phyloP scores from a whole-genome alignment of 2,113 vertebrate species.

The Pterophyllum scalare region DNA sequence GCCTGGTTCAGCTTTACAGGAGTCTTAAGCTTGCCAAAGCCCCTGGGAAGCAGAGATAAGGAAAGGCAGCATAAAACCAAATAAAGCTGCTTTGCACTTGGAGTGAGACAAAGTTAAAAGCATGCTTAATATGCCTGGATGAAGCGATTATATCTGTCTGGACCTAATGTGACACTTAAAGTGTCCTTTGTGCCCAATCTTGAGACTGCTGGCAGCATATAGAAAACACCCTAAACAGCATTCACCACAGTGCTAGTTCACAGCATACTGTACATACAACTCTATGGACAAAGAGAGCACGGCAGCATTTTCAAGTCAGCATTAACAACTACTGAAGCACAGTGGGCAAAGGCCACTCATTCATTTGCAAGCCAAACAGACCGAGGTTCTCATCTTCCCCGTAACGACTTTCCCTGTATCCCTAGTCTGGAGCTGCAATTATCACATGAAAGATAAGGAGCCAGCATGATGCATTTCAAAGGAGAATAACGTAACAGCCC shows the following conservation, averaged over 20 bases:
- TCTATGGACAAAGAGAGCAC: constrained; percentile 1
- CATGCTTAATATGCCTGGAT: constrained; percentile 45
- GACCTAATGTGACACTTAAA: constrained; percentile 14
- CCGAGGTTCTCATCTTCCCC: constrained; percentile 54
- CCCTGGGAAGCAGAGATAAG: constrained; percentile 65
- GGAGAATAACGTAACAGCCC: neutral
- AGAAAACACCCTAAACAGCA: neutral
- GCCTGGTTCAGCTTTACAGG: constrained; percentile 49
- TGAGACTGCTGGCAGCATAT: neutral
- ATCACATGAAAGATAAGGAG: constrained; percentile 56
- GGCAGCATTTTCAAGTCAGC: constrained; percentile 5
- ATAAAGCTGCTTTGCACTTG: constrained; percentile 69
- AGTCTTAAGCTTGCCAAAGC: constrained; percentile 52
- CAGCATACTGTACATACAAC: neutral
- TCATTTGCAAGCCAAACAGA: constrained; percentile 52
- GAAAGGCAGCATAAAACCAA: constrained; percentile 61
- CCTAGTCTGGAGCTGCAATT: constrained; percentile 61
- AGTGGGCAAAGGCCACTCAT: constrained; percentile 13
- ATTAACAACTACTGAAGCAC: constrained; percentile 17
- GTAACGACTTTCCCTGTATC: constrained; percentile 52
- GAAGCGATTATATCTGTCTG: constrained; percentile 50
- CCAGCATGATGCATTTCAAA: constrained; percentile 24
- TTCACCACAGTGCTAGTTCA: neutral
- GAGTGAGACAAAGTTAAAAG: constrained; percentile 57
- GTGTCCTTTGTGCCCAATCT: constrained; percentile 6